A percentile compares a stretch with the other conserved stretches of the same genome.
Evolutionary conservation across 2,888 invertebrate genomes (phyloP).

Genomic region (Tortrix viridana): DNA sequence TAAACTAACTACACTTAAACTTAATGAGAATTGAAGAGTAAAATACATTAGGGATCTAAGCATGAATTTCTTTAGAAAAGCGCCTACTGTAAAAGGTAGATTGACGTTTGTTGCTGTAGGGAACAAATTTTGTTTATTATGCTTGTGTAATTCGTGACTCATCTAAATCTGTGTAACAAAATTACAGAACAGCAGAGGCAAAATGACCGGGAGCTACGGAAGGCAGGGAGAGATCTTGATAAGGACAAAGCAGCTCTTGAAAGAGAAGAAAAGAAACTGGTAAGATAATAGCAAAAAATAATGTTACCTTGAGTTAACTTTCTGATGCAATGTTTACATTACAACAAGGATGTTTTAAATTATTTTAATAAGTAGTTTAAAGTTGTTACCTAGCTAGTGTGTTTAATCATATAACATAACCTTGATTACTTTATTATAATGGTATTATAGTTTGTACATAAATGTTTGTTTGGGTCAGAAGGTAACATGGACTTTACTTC

Average conservation of each 20-base stretch:
- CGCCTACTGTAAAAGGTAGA: conserved; percentile 86
- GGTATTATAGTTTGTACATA: too few relatives aligned
- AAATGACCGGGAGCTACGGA: conserved; percentile 91
- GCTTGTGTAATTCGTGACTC: background rate
- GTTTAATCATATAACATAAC: too few relatives aligned
- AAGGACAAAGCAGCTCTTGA: conserved; percentile 92
- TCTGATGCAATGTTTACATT: conserved; percentile 1
- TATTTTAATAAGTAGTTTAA: too few relatives aligned
- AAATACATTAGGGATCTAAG: background rate
- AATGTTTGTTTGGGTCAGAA: too few relatives aligned
- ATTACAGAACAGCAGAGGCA: conserved; percentile 91
- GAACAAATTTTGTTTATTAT: conserved; percentile 1
- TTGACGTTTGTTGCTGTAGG: background rate
- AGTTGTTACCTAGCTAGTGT: too few relatives aligned
- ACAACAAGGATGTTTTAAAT: too few relatives aligned
- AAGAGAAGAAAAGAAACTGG: conserved; percentile 95
- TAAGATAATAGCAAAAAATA: conserved; percentile 51
- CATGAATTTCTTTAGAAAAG: conserved; percentile 85
- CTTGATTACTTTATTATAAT: too few relatives aligned
- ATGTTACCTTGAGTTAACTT: background rate
- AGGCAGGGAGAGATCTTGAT: conserved; percentile 93
- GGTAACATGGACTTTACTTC: too few relatives aligned
- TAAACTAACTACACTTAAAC: too few relatives aligned
- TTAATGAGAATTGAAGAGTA: background rate
- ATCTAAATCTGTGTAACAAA: background rate